Percentiles rank a stretch among this genome's conserved stretches.
Conservation (phyloP, 2,888 invertebrate genomes). For the Nomada fabriciana region DNA sequence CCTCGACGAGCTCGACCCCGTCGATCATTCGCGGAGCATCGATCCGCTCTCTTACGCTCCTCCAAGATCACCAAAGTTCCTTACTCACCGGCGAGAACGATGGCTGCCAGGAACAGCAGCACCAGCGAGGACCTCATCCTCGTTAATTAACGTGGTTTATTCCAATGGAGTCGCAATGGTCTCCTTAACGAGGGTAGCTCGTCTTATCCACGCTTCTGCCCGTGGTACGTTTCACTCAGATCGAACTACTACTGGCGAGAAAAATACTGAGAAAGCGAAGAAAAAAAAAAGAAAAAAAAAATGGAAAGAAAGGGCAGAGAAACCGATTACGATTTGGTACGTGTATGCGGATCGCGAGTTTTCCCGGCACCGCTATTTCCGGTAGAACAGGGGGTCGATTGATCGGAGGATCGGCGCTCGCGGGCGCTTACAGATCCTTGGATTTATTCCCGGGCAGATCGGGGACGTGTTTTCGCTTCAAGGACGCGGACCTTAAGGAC, state of each 20-base stretch:
- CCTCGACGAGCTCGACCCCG: background rate
- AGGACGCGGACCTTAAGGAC: conserved; percentile 79
- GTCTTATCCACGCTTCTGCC: conserved; percentile 28
- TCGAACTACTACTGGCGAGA: background rate
- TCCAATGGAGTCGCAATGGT: background rate
- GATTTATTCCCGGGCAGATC: conserved; percentile 28
- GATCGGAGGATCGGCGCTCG: conserved; percentile 25
- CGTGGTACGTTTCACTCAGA: conserved; percentile 9
- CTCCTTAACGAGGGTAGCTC: background rate
- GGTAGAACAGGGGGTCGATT: background rate
- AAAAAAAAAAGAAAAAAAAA: too few species aligned
- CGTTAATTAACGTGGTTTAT: conserved; percentile 26
- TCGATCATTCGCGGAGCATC: background rate
- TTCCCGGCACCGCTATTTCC: conserved; percentile 40
- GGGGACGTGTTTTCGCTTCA: conserved; percentile 51
- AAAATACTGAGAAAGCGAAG: too few species aligned
- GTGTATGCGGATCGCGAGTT: background rate
- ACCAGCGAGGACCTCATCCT: conserved; percentile 81
- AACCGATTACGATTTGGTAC: too few species aligned
- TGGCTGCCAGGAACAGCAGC: conserved; percentile 78
- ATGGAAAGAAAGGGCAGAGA: too few species aligned
- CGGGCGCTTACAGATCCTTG: conserved; percentile 33
- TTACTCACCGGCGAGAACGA: conserved; percentile 80
- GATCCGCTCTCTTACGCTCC: too few species aligned
- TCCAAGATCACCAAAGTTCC: background rate